These are phyloP conservation scores for Lithobates sylvaticus DNA, from an alignment of 2,797 vertebrate species.

Conservation along the genomic window DNA sequence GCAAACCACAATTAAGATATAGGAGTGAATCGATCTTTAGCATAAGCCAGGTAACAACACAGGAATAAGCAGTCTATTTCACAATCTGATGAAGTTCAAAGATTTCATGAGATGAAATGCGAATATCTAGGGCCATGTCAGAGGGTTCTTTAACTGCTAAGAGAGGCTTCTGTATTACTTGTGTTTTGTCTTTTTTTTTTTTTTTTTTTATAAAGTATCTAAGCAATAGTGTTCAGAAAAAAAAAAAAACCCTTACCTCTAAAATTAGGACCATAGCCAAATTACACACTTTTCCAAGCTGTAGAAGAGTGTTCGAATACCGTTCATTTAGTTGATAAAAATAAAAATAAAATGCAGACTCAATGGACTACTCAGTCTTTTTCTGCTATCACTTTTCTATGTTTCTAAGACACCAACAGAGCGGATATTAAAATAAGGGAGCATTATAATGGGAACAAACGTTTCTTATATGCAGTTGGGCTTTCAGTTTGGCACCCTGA, in stretches of 20 bases:
- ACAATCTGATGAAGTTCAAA: neutral
- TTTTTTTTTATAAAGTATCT: neutral
- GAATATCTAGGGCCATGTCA: neutral
- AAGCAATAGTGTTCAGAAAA: neutral
- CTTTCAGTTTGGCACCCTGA: too few species aligned
- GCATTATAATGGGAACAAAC: too few species aligned
- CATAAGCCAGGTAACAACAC: neutral
- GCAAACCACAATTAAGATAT: neutral
- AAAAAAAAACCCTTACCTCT: neutral
- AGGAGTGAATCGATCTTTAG: neutral
- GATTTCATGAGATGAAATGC: too few species aligned
- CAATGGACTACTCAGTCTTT: too few species aligned
- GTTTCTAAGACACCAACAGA: neutral
- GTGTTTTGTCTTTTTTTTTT: too few species aligned
- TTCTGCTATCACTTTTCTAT: too few species aligned
- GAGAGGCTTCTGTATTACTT: neutral
- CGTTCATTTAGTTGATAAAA: too few species aligned
- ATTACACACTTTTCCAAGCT: neutral
- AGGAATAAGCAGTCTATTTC: too few species aligned
- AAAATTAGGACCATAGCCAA: neutral
- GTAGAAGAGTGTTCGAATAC: neutral
- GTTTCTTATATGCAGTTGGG: too few species aligned
- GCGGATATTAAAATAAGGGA: neutral
- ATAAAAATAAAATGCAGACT: too few species aligned
- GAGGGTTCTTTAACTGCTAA: neutral